These are phyloP conservation scores for Solea solea DNA, from an alignment of 2,113 vertebrate genomes.

Conservation along the genomic window DNA sequence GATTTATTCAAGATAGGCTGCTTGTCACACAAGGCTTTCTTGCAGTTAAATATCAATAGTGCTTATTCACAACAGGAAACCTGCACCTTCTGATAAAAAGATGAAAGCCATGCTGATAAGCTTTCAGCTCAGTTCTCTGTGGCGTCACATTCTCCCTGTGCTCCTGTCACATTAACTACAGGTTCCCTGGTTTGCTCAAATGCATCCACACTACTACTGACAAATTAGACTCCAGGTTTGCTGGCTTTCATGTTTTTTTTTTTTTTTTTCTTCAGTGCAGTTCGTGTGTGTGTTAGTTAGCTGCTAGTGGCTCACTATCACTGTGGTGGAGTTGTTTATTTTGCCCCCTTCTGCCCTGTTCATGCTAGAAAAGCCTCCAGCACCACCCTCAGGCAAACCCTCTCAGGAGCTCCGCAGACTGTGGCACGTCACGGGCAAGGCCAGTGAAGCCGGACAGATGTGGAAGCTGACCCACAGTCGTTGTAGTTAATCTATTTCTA, in stretches of 20 bases:
- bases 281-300: not conserved
- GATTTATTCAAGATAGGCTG: conserved; percentile 4
- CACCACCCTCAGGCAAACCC: conserved; percentile 36
- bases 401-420: not conserved
- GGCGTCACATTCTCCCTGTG: not conserved
- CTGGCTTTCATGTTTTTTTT: not conserved
- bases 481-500: not conserved
- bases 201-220: not conserved
- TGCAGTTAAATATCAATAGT: not conserved
- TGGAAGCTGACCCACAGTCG: not conserved
- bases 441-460: not conserved
- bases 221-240: conserved; percentile 1
- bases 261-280: not conserved
- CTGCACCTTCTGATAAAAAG: not conserved
- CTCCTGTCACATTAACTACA: conserved; percentile 3
- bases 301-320: not conserved
- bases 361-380: conserved; percentile 25
- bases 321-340: not conserved
- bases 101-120: not conserved
- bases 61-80: not conserved
- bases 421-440: not conserved
- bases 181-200: not conserved
- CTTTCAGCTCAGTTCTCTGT: not conserved
- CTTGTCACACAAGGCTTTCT: not conserved
- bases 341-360: conserved; percentile 12